Percentiles rank a stretch among this genome's conserved stretches.
Conservation (phyloP, 2,797 vertebrate genomes). For the Halcyon leucocephala region DNA sequence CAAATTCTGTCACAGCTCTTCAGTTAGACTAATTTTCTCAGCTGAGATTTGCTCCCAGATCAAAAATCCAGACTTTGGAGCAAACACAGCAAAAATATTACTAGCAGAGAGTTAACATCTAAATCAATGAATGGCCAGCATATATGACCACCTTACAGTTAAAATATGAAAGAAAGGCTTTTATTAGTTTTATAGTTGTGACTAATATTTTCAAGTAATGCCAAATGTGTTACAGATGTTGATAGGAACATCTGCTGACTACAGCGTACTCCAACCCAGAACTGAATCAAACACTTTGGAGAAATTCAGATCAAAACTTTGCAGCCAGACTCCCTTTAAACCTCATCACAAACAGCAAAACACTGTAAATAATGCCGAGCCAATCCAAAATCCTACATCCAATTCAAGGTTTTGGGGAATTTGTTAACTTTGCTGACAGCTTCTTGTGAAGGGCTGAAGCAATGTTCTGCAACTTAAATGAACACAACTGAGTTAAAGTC, state of each 20-base stretch:
- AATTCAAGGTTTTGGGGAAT: neutral
- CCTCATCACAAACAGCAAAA: constrained; percentile 34
- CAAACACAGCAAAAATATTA: neutral
- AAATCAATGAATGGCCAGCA: neutral
- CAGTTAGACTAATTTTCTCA: neutral
- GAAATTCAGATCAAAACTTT: constrained; percentile 19
- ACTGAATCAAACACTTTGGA: neutral
- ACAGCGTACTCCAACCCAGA: neutral
- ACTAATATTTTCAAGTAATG: constrained; percentile 57
- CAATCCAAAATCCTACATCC: neutral
- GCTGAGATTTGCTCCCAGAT: neutral
- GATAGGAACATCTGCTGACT: constrained; percentile 44
- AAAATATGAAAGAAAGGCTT: constrained; percentile 28
- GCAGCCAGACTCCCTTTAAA: neutral
- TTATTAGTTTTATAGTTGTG: constrained; percentile 37
- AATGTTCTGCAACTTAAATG: neutral
- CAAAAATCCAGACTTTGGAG: neutral
- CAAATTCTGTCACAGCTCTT: neutral
- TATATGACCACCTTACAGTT: constrained; percentile 23
- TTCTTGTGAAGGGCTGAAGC: neutral
- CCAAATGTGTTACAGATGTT: constrained; percentile 65
- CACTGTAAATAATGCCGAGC: neutral
- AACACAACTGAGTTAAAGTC: neutral
- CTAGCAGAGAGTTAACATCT: constrained; percentile 9
- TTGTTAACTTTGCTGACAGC: neutral